phyloP scores from a whole-genome alignment of 1,140 invertebrate genomes.

The Drosophila dunni region DNA sequence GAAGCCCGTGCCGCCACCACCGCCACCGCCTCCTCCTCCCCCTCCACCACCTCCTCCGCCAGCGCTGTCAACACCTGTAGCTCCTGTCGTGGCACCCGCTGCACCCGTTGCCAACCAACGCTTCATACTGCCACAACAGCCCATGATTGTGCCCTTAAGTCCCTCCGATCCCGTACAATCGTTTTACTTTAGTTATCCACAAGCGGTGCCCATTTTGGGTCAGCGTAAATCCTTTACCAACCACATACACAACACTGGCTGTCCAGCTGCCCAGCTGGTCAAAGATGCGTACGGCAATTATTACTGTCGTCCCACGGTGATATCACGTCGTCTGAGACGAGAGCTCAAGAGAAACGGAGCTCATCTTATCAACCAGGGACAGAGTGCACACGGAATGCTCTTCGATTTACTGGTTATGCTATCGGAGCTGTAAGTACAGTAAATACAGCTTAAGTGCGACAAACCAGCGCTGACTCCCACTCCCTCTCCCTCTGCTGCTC shows the following conservation, averaged over 20 bases:
- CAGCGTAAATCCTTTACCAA: conserved; percentile 53
- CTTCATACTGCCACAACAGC: conserved; percentile 29
- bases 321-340: conserved; percentile 39
- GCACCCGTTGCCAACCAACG: not conserved
- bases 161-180: conserved; percentile 64
- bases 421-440: conserved; percentile 57
- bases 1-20: conserved; percentile 29
- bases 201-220: conserved; percentile 34
- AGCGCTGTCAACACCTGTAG: conserved; percentile 3
- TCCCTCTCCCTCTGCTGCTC: too few species aligned
- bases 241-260: conserved; percentile 46
- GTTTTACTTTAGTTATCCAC: conserved; percentile 63
- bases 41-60: conserved; percentile 28
- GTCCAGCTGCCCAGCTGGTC: conserved; percentile 58
- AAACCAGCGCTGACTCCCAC: not conserved
- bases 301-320: conserved; percentile 51
- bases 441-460: not conserved
- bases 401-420: conserved; percentile 62
- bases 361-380: conserved; percentile 39
- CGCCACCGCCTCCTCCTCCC: conserved; percentile 29
- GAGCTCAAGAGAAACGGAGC: conserved; percentile 47
- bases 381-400: conserved; percentile 57
- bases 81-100: not conserved
- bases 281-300: conserved; percentile 66
- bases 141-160: conserved; percentile 57